Conservation (phyloP, 2,113 vertebrate genomes). For the Podiceps cristatus region DNA sequence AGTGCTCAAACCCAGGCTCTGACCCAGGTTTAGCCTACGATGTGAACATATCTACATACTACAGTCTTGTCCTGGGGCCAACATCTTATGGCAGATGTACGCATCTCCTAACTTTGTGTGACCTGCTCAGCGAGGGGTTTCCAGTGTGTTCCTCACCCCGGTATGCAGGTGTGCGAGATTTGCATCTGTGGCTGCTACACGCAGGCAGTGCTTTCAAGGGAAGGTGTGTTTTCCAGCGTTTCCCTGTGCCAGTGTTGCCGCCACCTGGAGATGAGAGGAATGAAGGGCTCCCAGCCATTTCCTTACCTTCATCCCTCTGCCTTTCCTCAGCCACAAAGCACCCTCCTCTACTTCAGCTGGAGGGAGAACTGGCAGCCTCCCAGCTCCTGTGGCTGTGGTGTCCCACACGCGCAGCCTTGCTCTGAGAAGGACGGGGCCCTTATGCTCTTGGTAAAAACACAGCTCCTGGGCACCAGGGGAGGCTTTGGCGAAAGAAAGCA, state of each 20-base stretch:
- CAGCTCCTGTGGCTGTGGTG: not conserved
- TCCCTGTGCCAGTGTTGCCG: slow-evolving; percentile 52
- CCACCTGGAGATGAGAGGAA: slow-evolving; percentile 65
- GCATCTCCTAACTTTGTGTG: not conserved
- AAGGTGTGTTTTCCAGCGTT: slow-evolving; percentile 18
- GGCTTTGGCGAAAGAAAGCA: not conserved
- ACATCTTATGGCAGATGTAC: not conserved
- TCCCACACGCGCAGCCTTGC: not conserved
- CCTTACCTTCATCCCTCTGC: not conserved
- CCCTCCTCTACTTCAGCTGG: not conserved
- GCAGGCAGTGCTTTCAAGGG: not conserved
- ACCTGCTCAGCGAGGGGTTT: not conserved
- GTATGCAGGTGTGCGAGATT: not conserved
- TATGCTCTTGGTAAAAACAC: not conserved
- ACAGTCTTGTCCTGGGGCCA: not conserved
- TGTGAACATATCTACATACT: not conserved
- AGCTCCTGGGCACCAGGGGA: not conserved
- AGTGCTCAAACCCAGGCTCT: not conserved
- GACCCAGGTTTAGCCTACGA: not conserved
- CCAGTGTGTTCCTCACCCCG: not conserved
- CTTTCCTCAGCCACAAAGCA: slow-evolving; percentile 3
- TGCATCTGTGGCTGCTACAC: not conserved
- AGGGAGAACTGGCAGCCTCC: slow-evolving; percentile 33
- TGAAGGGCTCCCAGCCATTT: slow-evolving; percentile 1
- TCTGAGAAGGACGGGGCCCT: not conserved